These are phyloP conservation scores for Aphidius gifuensis DNA, from an alignment of 1,140 invertebrate genomes.

Conservation along the genomic window DNA sequence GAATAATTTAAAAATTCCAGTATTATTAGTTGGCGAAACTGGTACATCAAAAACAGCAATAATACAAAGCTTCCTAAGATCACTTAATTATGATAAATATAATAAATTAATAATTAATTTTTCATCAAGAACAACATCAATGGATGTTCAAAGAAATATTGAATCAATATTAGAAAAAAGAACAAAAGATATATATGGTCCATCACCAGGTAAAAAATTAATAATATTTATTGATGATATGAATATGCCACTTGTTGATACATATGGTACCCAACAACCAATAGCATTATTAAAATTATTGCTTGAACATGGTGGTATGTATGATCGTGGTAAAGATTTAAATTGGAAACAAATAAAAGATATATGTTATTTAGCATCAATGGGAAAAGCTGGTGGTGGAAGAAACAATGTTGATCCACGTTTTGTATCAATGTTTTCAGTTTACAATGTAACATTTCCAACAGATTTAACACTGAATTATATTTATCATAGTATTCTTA, in stretches of 20 bases:
- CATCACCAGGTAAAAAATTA: conserved; percentile 80
- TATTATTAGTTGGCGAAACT: conserved; percentile 82
- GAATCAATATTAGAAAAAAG: conserved; percentile 84
- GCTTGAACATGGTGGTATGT: conserved; percentile 81
- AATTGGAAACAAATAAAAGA: conserved; percentile 87
- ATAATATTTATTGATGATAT: conserved; percentile 90
- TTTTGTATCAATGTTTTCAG: conserved; percentile 84
- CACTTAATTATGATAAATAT: conserved; percentile 66
- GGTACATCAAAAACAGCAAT: conserved; percentile 90
- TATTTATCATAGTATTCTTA: conserved; percentile 81
- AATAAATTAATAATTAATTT: conserved; percentile 86
- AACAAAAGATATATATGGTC: conserved; percentile 85
- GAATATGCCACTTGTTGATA: conserved; percentile 89
- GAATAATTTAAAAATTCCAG: conserved; percentile 73
- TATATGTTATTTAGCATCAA: conserved; percentile 74
- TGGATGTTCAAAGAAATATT: conserved; percentile 83
- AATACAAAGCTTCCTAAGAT: conserved; percentile 74
- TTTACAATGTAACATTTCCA: conserved; percentile 83
- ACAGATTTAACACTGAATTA: conserved; percentile 71
- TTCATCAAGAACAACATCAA: conserved; percentile 82
- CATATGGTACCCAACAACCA: conserved; percentile 88
- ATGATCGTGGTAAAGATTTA: conserved; percentile 83
- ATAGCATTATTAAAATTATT: conserved; percentile 85
- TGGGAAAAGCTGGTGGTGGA: conserved; percentile 80
- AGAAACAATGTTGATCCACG: conserved; percentile 85